Conservation (phyloP, 2,888 invertebrate genomes). For the Sinhomidia bicolor region DNA sequence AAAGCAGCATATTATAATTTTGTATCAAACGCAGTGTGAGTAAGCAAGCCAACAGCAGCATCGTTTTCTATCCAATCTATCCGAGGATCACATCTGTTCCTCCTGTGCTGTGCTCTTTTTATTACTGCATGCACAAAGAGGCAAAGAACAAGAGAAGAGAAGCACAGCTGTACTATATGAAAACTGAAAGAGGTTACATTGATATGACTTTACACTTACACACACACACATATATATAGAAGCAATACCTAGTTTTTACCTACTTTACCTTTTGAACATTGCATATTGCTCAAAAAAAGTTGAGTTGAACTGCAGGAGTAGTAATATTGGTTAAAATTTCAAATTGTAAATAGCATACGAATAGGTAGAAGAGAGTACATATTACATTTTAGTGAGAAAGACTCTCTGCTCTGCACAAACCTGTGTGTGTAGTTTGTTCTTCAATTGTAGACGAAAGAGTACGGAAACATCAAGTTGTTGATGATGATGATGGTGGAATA, state of each 20-base stretch:
- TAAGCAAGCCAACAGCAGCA: no score
- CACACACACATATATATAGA: background rate
- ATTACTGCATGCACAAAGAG: conserved; percentile 36
- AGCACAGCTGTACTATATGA: conserved; percentile 36
- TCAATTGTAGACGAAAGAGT: conserved; percentile 54
- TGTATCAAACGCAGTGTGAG: no score
- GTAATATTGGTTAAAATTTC: background rate
- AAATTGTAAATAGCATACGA: no score
- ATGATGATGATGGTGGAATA: conserved; percentile 29
- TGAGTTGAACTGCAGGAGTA: background rate
- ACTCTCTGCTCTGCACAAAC: background rate
- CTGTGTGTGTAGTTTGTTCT: no score
- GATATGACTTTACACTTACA: background rate
- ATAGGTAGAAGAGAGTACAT: background rate
- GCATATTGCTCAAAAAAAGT: background rate
- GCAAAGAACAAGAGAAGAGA: background rate
- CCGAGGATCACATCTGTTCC: conserved; percentile 47
- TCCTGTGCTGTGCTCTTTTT: conserved; percentile 48
- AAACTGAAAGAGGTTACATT: conserved; percentile 3
- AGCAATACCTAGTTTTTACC: background rate
- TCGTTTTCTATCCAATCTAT: conserved; percentile 9
- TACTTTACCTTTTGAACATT: background rate
- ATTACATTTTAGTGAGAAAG: background rate
- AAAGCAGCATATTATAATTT: background rate
- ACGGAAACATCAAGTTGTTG: conserved; percentile 37